Conservation (phyloP, 2,113 vertebrate genomes). For the Tachycineta bicolor region DNA sequence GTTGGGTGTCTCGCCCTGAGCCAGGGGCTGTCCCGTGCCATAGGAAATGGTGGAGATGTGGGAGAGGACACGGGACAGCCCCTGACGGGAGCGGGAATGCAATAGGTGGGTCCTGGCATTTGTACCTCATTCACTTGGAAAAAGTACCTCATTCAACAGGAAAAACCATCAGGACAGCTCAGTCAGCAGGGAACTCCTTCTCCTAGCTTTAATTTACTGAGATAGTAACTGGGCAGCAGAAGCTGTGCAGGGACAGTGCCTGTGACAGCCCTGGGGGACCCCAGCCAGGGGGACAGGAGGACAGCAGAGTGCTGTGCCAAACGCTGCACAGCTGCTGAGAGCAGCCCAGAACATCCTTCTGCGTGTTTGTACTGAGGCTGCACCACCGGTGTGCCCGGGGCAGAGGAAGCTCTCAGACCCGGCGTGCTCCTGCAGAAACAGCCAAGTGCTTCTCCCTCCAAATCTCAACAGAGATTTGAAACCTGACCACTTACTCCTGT, state of each 20-base stretch:
- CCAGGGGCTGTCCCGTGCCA: background rate
- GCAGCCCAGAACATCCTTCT: fast-evolving
- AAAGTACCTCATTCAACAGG: background rate
- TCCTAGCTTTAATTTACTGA: background rate
- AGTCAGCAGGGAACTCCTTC: background rate
- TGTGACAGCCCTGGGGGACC: background rate
- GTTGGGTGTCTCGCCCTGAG: background rate
- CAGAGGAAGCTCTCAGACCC: fast-evolving
- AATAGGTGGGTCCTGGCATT: background rate
- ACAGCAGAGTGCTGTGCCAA: fast-evolving
- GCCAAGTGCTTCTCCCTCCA: fast-evolving
- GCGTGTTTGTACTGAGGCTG: fast-evolving
- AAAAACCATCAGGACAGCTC: background rate
- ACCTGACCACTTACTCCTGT: background rate
- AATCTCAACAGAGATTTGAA: fast-evolving
- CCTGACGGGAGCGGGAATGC: background rate
- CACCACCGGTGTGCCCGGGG: fast-evolving
- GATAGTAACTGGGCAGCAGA: fast-evolving
- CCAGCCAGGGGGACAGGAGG: background rate
- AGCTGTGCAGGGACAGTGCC: background rate
- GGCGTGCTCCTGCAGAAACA: background rate
- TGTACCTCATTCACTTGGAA: background rate
- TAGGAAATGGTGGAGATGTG: fast-evolving
- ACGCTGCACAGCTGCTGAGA: background rate
- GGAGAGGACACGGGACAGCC: background rate